phyloP scores from a whole-genome alignment of 1,140 invertebrate genomes.

The Odontomachus brunneus region DNA sequence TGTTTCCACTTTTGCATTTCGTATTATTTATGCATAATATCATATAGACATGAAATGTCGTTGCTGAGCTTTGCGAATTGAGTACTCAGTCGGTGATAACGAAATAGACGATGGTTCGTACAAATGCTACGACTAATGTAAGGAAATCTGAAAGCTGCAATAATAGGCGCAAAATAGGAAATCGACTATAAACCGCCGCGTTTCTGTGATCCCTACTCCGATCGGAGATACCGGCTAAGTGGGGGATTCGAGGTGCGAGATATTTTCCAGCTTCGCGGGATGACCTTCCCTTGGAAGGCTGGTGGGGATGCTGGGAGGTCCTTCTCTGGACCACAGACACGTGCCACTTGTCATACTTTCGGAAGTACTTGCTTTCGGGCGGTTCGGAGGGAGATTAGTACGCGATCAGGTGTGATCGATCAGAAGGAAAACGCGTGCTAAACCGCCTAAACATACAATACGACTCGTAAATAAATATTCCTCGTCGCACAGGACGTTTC shows the following conservation, averaged over 20 bases:
- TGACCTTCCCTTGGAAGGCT: slow-evolving; percentile 66
- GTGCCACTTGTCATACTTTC: slow-evolving; percentile 78
- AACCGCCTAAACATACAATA: not conserved
- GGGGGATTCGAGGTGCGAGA: slow-evolving; percentile 63
- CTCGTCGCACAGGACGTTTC: not conserved
- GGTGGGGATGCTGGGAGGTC: slow-evolving; percentile 73
- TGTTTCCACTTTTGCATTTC: too few relatives aligned
- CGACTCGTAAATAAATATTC: slow-evolving; percentile 10
- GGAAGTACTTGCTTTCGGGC: slow-evolving; percentile 73
- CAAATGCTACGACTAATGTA: not conserved
- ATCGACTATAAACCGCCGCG: slow-evolving; percentile 63
- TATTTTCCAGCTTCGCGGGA: slow-evolving; percentile 66
- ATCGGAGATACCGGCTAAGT: slow-evolving; percentile 58
- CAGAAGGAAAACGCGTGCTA: slow-evolving; percentile 23
- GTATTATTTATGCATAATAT: too few relatives aligned
- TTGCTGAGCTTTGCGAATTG: not conserved
- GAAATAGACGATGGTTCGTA: not conserved
- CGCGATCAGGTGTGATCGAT: slow-evolving; percentile 59
- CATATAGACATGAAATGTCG: not conserved
- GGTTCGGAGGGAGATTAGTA: slow-evolving; percentile 71
- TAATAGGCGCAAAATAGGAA: slow-evolving; percentile 53
- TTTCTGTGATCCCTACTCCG: slow-evolving; percentile 70
- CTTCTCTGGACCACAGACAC: slow-evolving; percentile 76
- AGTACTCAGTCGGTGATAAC: not conserved
- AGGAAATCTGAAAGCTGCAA: slow-evolving; percentile 31